Conservation (phyloP, 2,113 vertebrate genomes). For the Motacilla alba region DNA sequence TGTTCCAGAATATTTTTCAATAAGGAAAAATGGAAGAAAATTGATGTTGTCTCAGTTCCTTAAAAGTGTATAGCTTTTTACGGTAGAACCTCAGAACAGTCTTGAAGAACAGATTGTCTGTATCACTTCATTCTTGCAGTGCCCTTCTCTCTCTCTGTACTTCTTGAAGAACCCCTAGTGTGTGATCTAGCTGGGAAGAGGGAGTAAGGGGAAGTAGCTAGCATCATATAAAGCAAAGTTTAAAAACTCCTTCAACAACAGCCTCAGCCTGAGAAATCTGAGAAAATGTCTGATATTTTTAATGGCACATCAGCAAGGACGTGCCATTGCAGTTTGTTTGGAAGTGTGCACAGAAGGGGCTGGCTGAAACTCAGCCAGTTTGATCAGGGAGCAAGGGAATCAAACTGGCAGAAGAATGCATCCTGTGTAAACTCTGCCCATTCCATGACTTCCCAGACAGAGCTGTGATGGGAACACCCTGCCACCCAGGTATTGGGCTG, state of each 20-base stretch:
- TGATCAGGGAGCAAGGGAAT: too few relatives aligned
- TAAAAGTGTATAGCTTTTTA: not conserved
- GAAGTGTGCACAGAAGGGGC: not conserved
- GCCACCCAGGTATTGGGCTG: not conserved
- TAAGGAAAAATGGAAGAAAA: not conserved
- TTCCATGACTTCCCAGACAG: not conserved
- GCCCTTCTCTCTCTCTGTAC: not conserved
- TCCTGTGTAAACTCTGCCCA: not conserved
- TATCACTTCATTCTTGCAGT: not conserved
- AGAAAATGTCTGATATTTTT: not conserved
- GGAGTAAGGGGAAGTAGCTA: not conserved
- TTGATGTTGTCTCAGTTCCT: not conserved
- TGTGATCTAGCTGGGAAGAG: not conserved
- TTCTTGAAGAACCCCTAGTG: not conserved
- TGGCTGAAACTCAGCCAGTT: not conserved
- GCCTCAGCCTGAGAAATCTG: not conserved
- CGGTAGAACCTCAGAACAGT: not conserved
- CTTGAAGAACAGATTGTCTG: not conserved
- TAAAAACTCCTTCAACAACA: not conserved
- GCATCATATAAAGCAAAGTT: not conserved
- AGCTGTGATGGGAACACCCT: not conserved
- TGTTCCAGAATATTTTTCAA: not conserved
- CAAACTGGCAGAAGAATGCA: accelerated
- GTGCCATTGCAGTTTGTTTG: accelerated
- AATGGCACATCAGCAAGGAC: not conserved